A percentile compares a stretch with the other conserved stretches of the same genome.
These are phyloP conservation scores for Rhagoletis pomonella DNA, from an alignment of 1,140 invertebrate genomes.

Conservation along the genomic window DNA sequence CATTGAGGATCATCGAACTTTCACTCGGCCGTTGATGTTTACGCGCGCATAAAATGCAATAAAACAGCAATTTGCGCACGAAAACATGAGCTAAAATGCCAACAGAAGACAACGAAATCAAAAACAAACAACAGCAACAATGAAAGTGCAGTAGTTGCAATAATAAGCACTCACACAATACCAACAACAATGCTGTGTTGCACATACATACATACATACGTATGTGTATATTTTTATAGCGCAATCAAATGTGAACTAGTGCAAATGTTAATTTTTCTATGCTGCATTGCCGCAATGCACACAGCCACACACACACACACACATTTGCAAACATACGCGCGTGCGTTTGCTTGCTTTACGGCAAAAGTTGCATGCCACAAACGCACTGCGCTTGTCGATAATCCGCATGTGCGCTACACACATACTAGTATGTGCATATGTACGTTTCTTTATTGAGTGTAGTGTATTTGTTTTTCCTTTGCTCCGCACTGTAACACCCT, in stretches of 20 bases:
- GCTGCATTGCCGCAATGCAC: neutral
- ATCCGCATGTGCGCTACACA: neutral
- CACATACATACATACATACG: neutral
- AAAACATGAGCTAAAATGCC: conserved; percentile 21
- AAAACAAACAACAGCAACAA: neutral
- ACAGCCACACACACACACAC: neutral
- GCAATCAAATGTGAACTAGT: conserved; percentile 50
- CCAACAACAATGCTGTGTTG: neutral
- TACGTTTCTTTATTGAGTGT: neutral
- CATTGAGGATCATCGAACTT: conserved; percentile 46
- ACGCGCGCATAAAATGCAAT: conserved; percentile 22
- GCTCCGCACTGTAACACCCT: neutral
- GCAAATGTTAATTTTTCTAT: conserved; percentile 40
- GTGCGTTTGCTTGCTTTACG: conserved; percentile 9
- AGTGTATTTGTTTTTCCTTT: neutral
- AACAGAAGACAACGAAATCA: neutral
- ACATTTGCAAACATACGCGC: neutral
- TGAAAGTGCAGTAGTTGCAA: neutral
- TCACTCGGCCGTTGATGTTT: conserved; percentile 27
- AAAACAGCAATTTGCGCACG: conserved; percentile 34
- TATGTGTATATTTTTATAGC: neutral
- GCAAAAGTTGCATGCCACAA: conserved; percentile 45
- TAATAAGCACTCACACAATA: neutral
- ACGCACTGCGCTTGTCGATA: conserved; percentile 11
- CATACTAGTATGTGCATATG: neutral